A percentile compares a stretch with the other conserved stretches of the same genome.
Evolutionary conservation across 2,888 invertebrate species (phyloP).

Genomic region (Tanytarsus gracilentus): DNA sequence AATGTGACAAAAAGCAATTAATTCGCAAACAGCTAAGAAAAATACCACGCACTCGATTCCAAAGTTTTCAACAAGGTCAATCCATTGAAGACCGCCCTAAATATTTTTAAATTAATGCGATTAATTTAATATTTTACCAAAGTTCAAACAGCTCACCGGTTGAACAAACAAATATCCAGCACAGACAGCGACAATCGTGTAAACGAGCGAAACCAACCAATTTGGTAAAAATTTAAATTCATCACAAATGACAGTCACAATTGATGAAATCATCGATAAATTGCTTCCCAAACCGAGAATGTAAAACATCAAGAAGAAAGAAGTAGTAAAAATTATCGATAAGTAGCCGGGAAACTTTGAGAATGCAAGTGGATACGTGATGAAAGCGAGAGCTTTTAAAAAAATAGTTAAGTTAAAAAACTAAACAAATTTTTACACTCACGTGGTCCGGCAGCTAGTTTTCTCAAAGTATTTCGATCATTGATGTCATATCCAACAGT

Average conservation of each 20-base stretch:
- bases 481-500: constrained; percentile 46
- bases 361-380: constrained; percentile 48
- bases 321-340: constrained; percentile 47
- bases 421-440: no score
- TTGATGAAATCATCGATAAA: constrained; percentile 43
- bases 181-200: constrained; percentile 46
- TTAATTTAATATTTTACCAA: neutral
- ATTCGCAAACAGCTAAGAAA: constrained; percentile 55
- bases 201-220: constrained; percentile 47
- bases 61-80: constrained; percentile 63
- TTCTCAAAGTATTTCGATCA: constrained; percentile 43
- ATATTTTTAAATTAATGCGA: neutral
- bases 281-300: constrained; percentile 48
- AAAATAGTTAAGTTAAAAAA: constrained; percentile 49
- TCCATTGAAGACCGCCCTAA: constrained; percentile 65
- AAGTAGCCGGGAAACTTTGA: constrained; percentile 35
- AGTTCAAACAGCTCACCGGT: constrained; percentile 55
- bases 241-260: constrained; percentile 46
- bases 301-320: constrained; percentile 51
- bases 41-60: constrained; percentile 68
- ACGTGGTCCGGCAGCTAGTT: constrained; percentile 48
- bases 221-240: constrained; percentile 40
- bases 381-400: constrained; percentile 38
- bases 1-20: constrained; percentile 61
- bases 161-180: constrained; percentile 55